Conservation (phyloP, 1,140 invertebrate genomes). For the Trichogramma pretiosum region DNA sequence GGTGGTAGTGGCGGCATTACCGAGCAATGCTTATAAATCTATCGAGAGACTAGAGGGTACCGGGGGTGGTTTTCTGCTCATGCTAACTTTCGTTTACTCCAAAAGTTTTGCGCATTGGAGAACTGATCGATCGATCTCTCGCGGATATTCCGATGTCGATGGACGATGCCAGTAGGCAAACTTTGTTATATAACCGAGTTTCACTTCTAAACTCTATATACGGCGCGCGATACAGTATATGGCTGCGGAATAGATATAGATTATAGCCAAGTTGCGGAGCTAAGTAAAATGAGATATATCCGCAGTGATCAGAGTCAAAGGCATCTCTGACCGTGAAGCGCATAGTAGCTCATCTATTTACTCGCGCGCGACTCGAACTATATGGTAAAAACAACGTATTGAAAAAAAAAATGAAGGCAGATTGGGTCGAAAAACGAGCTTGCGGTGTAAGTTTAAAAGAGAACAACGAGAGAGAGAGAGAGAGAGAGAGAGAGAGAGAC, state of each 20-base stretch:
- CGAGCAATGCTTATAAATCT: slow-evolving; percentile 21
- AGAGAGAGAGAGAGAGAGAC: background rate
- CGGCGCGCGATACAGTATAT: no score
- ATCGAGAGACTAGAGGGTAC: slow-evolving; percentile 4
- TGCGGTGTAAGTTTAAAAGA: slow-evolving; percentile 12
- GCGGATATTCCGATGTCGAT: slow-evolving; percentile 4
- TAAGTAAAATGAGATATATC: no score
- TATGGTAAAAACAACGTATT: no score
- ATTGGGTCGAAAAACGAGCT: background rate
- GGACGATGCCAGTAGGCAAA: background rate
- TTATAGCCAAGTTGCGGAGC: no score
- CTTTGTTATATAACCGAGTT: no score
- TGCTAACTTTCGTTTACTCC: slow-evolving; percentile 13
- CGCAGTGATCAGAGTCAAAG: no score
- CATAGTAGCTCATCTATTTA: no score
- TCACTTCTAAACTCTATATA: no score
- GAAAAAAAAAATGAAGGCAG: background rate
- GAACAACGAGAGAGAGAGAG: slow-evolving; percentile 16
- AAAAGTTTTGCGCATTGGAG: no score
- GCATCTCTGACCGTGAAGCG: no score
- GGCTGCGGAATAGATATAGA: no score
- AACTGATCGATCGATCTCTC: slow-evolving; percentile 17
- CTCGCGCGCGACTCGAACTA: no score
- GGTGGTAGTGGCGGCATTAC: slow-evolving; percentile 11
- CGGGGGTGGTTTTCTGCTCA: background rate